Evolutionary conservation across 2,888 invertebrate species (phyloP), one percentile per base, ranked within the genome.

Genomic region (Colostygia pectinataria): DNA sequence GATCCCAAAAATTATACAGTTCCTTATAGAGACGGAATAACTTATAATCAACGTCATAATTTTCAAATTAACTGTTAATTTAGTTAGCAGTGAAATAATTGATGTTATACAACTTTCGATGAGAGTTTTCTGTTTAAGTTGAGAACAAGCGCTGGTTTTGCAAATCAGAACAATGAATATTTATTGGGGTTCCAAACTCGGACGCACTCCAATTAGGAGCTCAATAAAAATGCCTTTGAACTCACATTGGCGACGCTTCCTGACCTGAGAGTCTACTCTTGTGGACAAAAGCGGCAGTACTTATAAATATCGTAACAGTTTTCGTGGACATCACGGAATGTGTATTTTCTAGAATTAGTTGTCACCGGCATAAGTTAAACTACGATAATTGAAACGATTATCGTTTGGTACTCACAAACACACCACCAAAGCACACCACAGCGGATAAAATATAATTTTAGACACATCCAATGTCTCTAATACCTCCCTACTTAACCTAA

Each of bases 151-250:
- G 53, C 53, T 62, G 47, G 68, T 63, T 68, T 70, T 59, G 64
- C 59, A 74, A 78, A 77, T 76, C 74, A 68, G 68, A 71, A 64
- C 67, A 70, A 74, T 80, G 73, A 77, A 80, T 80, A 80, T 81
- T 79, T 80, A 82, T 79, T 33, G 59, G 33, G 39, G 13, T 12
- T 37, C 27, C 2, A 20, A 18, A 65, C 57, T 42, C 48, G 57
- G 55, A 53, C 57, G 63, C 63, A 62, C 59, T 73, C 64, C 63
- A 74, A 76, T 75, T 71, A 65, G 57, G 36, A 55, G 49, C 59
- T 71, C 58, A 59, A 70, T 72, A 71, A 69, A 67, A 69, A 70
- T 57, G 38, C 46, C 15, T 27, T 36, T 40, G 18, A 10, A 14
- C 59, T 47, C 57, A 48, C 54, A 56, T 53, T 41, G 45, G 38